Base-by-base conservation (phyloP, 2,888 invertebrate genomes). In the Drosophila longiperda region DNA sequence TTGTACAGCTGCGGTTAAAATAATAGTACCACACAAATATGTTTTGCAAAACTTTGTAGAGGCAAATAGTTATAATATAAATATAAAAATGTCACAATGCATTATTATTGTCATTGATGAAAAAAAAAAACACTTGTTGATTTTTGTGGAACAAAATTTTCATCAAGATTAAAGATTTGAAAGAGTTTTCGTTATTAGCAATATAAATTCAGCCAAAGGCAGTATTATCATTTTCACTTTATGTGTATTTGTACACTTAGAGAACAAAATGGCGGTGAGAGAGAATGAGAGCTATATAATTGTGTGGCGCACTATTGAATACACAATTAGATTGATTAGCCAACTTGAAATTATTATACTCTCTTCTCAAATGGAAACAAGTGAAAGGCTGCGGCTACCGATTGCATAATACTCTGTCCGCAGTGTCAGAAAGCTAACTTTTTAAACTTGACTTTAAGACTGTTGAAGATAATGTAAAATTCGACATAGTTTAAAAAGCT, bases 331-430 rank as follows among this genome's bases (percentile, higher is more conserved):
- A 69, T 80, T 76, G 64, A 69, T 70, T 80, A 80, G 66, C 61
- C 65, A 73, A 73, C 66, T 76, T 76, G 57, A 69, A 75, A 78
- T 71, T 72, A 75, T 75, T 67, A n/a, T 40, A 57, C 29, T 20
- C 57, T 55, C 55, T 29, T 38, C 40, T 38, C n/a, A 29, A 38
- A 23, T 20, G 53, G 34, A 17, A 17, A 36, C n/a, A 38, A 36
- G 36, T 26, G 17, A 17, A 17, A 17, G 26, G 23, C 15, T 17
- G 54, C 26, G 26, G 1, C 9, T 17, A 15, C 20, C 33, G 23
- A 17, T 1, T 12, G 9, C 9, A 2, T 17, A 23, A 58, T 58
- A 45, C 45, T 20, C 58, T 45, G 11, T 6, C 7, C 17, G 1
- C 15, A 23, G 23, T 12, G 12, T 34, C 34, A 17, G 8, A 38